Conservation (phyloP, 1,140 invertebrate species). For the Pseudomyrmex cubaensis region DNA sequence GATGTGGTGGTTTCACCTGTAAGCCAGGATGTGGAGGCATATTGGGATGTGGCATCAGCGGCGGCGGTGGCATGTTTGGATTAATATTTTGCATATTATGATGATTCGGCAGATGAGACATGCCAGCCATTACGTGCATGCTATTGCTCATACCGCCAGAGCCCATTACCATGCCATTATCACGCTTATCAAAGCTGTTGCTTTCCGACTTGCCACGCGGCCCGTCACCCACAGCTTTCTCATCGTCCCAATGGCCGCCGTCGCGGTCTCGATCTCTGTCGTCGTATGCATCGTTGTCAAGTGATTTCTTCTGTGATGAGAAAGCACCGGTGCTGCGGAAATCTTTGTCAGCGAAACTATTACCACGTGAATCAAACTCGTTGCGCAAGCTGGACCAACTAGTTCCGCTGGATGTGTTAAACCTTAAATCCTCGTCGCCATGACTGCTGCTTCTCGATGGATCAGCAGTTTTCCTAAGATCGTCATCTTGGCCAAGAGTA, state of each 20-base stretch:
- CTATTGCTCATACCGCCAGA: slow-evolving; percentile 67
- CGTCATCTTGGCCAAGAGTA: slow-evolving; percentile 69
- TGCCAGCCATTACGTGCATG: slow-evolving; percentile 35
- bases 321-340: slow-evolving; percentile 68
- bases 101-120: slow-evolving; percentile 75
- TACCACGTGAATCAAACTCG: slow-evolving; percentile 71
- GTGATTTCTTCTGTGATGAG: slow-evolving; percentile 59
- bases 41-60: slow-evolving; percentile 71
- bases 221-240: slow-evolving; percentile 65
- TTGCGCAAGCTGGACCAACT: slow-evolving; percentile 69
- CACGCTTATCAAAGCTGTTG: slow-evolving; percentile 77
- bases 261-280: slow-evolving; percentile 75
- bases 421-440: slow-evolving; percentile 73
- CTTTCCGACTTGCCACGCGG: slow-evolving; percentile 53
- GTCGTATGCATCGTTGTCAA: slow-evolving; percentile 71
- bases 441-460: slow-evolving; percentile 51
- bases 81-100: slow-evolving; percentile 82
- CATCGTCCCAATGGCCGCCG: slow-evolving; percentile 76
- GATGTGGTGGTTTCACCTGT: slow-evolving; percentile 72
- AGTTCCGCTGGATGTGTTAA: slow-evolving; percentile 66
- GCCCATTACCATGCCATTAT: slow-evolving; percentile 62
- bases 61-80: slow-evolving; percentile 76
- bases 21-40: slow-evolving; percentile 77
- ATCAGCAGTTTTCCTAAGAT: slow-evolving; percentile 63
- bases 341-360: slow-evolving; percentile 74